Evolutionary conservation across 2,888 invertebrate species (phyloP), one percentile per base, ranked within the genome.

Genomic region (Dendrolimus pini): DNA sequence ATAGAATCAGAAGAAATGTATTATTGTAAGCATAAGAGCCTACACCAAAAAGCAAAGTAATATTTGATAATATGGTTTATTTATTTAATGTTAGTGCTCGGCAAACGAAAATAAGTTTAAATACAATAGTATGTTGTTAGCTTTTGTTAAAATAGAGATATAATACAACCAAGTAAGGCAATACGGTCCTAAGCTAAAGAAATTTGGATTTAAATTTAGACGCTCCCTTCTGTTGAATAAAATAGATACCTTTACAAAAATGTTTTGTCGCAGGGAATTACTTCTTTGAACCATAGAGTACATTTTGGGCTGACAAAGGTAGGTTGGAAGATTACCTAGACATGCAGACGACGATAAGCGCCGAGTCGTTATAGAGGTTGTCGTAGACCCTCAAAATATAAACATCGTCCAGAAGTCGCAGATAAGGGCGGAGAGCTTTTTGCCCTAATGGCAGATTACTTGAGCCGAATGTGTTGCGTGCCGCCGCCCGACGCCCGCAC

Each of bases 341-440:
- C 83, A 84, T 77, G 82, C 80, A 82, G 80, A 79, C 77, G 68
- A 80, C 74, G 85, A 87, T 89, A 85, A 89, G 84, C 82, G 79
- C 72, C 63, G 77, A 76, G 83, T 87, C 88, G 83, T 89, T 89
- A 89, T 77, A 85, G 82, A 88, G 89, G 89, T 86, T 86, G 84
- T 82, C 81, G 81, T 78, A 74, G 83, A 81, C 85, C 86, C 85
- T 86, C 83, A 82, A 87, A 89, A 86, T 88, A 88, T 89, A 87
- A 88, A 89, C 89, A 87, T 85, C 81, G 82, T 76, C 82, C 89
- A 89, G 89, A 88, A 89, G 89, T 85, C 74, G 77, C 81, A 85
- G 89, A 89, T 89, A 88, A 87, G 83, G 75, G 80, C 71, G 67
- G 79, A 81, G 79, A 83, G 87, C 83, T 85, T 85, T 87, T 86